phyloP scores from a whole-genome alignment of 2,113 vertebrate genomes.

The Leptocoma aspasia region DNA sequence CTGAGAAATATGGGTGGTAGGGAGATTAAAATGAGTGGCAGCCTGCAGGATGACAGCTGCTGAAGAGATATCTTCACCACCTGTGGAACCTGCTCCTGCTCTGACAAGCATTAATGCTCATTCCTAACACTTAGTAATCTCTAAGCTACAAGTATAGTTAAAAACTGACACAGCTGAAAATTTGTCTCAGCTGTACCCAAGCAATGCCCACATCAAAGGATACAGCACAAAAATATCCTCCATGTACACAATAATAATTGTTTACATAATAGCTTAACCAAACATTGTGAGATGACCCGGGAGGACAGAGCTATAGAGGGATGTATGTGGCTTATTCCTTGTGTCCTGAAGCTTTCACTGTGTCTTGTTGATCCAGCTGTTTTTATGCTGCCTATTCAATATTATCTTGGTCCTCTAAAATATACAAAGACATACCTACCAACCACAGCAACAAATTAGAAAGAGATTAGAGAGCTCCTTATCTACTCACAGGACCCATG shows the following conservation, averaged over 20 bases:
- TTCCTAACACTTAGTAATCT: constrained; percentile 2
- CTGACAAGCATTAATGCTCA: neutral
- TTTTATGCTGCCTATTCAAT: neutral
- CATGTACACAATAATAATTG: neutral
- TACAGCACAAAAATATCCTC: neutral
- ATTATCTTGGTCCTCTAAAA: neutral
- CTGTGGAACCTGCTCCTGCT: neutral
- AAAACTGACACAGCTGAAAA: neutral
- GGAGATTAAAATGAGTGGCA: constrained; percentile 40
- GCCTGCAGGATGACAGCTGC: neutral
- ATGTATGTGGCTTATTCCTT: neutral
- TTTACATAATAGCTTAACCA: neutral
- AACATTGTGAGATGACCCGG: rapidly evolving
- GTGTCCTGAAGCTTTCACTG: neutral
- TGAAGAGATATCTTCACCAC: constrained; percentile 22
- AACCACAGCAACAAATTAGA: neutral
- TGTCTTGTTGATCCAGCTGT: neutral
- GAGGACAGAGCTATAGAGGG: neutral
- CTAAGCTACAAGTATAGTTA: neutral
- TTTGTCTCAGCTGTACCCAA: neutral
- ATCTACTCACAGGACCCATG: neutral
- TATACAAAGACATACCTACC: neutral
- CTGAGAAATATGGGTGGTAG: neutral
- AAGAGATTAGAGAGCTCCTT: neutral
- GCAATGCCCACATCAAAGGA: neutral